These are phyloP conservation scores for Caenorhabditis wallacei DNA, from an alignment of 2,888 invertebrate species.

Conservation along the genomic window DNA sequence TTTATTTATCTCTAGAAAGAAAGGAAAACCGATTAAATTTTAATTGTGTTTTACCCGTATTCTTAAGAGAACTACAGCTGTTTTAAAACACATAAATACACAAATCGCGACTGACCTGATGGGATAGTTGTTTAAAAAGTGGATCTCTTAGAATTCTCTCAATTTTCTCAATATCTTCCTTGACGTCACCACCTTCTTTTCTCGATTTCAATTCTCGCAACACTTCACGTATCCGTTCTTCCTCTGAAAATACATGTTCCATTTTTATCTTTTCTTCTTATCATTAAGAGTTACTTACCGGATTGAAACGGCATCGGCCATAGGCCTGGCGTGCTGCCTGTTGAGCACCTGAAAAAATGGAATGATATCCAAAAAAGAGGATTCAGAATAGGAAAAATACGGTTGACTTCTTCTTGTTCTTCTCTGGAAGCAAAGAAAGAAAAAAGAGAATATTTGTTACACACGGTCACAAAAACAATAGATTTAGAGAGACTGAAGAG, in stretches of 20 bases:
- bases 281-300: slow-evolving; percentile 44
- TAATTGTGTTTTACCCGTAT: too few species aligned
- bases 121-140: slow-evolving; percentile 71
- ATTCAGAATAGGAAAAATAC: neutral
- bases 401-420: neutral
- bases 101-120: slow-evolving; percentile 66
- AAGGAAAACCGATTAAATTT: too few species aligned
- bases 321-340: slow-evolving; percentile 68
- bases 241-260: slow-evolving; percentile 66
- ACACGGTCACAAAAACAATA: slow-evolving; percentile 60
- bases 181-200: slow-evolving; percentile 69
- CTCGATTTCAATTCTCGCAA: slow-evolving; percentile 76
- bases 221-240: slow-evolving; percentile 78
- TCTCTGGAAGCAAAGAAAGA: neutral
- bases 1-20: too few species aligned
- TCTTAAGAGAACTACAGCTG: too few species aligned
- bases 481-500: slow-evolving; percentile 52
- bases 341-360: slow-evolving; percentile 66
- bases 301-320: slow-evolving; percentile 70
- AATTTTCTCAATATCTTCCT: slow-evolving; percentile 72
- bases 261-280: slow-evolving; percentile 13
- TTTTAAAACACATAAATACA: neutral
- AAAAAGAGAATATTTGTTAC: slow-evolving; percentile 46
- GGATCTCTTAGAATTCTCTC: slow-evolving; percentile 75
- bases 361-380: too few species aligned